A percentile compares a stretch with the other conserved stretches of the same genome.
Evolutionary conservation across 2,797 vertebrate genomes (phyloP).

Genomic region (Myripristis murdjan): DNA sequence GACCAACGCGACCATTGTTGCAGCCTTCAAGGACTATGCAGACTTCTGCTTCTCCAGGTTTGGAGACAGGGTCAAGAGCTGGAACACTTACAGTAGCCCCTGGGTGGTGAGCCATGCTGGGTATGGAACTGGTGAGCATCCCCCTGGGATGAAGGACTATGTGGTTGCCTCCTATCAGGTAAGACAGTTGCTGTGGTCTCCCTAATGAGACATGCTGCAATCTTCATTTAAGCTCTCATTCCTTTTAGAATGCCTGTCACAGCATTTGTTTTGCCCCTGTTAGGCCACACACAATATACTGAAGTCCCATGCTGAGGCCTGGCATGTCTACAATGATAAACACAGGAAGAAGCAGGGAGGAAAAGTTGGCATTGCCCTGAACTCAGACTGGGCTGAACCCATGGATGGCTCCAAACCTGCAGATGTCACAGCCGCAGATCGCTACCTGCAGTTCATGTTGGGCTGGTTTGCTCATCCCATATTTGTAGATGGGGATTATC

Average conservation of each 20-base stretch:
- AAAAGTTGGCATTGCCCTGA: constrained; percentile 92
- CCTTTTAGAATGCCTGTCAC: no score
- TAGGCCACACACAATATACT: constrained; percentile 92
- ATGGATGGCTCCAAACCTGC: constrained; percentile 68
- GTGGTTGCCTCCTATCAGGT: constrained; percentile 91
- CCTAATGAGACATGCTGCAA: rapidly evolving
- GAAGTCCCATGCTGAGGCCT: constrained; percentile 93
- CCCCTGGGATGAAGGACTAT: constrained; percentile 89
- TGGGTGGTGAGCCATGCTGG: constrained; percentile 94
- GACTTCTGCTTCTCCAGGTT: constrained; percentile 93
- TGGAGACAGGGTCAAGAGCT: constrained; percentile 92
- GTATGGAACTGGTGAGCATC: constrained; percentile 92
- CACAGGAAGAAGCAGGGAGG: constrained; percentile 89
- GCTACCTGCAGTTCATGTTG: constrained; percentile 93
- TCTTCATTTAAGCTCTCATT: no score
- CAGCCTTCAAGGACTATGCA: constrained; percentile 90
- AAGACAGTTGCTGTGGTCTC: neutral
- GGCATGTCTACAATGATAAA: constrained; percentile 90
- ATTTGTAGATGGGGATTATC: constrained; percentile 94
- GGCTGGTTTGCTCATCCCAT: constrained; percentile 97
- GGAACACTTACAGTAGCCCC: constrained; percentile 96
- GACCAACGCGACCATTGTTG: constrained; percentile 87
- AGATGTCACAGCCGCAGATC: constrained; percentile 89
- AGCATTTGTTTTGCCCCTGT: constrained; percentile 3
- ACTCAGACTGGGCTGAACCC: constrained; percentile 95